phyloP scores from a whole-genome alignment of 2,113 vertebrate species.

The human region GRCh38 chr2:110956001-110956500 shows the following conservation, averaged over 20 bases:
- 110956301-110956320: fast-evolving
- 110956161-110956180: too few species aligned
- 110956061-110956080: too few species aligned
- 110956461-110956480: background rate
- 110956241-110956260: background rate
- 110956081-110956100: too few species aligned
- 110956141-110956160: too few species aligned
- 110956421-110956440: background rate
- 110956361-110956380: background rate
- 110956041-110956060: too few species aligned
- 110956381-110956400: background rate
- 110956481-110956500: background rate
- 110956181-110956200: too few species aligned
- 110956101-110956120: too few species aligned
- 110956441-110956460: background rate
- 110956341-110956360: background rate
- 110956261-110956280: background rate
- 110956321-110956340: background rate
- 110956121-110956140: too few species aligned
- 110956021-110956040: too few species aligned
- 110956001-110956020: too few species aligned
- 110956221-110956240: background rate
- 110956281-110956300: background rate
- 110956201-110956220: background rate
- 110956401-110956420: background rate